Evolutionary conservation across 2,797 vertebrate species (phyloP), one percentile per base, ranked within the genome.

Genomic region (Anguilla marmorata): DNA sequence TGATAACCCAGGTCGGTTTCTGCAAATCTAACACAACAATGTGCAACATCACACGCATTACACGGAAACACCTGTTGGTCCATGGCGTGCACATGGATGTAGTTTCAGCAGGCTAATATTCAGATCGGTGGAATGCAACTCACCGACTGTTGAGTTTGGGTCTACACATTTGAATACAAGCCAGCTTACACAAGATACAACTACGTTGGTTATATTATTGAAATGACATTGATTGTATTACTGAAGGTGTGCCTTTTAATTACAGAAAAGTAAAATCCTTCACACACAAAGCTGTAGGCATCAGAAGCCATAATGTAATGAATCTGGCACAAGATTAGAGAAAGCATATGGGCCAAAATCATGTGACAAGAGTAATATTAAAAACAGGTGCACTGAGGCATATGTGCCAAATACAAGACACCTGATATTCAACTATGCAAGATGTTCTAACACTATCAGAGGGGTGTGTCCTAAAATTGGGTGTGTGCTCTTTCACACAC

Each of bases 231-330:
- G 30, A 30, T 30, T 12, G 69, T 33, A 33, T 79, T 37, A 21
- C 88, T 85, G 88, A 86, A 88, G 85, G 88, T 88, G 88, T 90
- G 90, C 88, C 79, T 84, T 89, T 72, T 37, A 79, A 79, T 37
- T 37, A 41, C 30, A 79, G 33, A 79, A 19, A 37, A 50, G 7
- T 87, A 91, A 90, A 88, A 86, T 66, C 79, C 11, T 86, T 50
- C 33, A 48, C 30, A 50, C 30, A 33, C 16, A 82, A 86, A 86
- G 66, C 89, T 90, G 86, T 87, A 84, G 86, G 72, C 27, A 84
- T 89, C 82, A 87, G 83, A 33, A 88, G 66, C 85, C 45, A 66
- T 89, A 84, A 89, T 74, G 79, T 89, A 88, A 88, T 90, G 85
- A 85, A 74, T 89, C 86, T 90, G 90, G 83, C 66, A 37, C 2